Base-by-base conservation (phyloP, 64 coral and sea anemone species). In the Montipora capricornis region DNA sequence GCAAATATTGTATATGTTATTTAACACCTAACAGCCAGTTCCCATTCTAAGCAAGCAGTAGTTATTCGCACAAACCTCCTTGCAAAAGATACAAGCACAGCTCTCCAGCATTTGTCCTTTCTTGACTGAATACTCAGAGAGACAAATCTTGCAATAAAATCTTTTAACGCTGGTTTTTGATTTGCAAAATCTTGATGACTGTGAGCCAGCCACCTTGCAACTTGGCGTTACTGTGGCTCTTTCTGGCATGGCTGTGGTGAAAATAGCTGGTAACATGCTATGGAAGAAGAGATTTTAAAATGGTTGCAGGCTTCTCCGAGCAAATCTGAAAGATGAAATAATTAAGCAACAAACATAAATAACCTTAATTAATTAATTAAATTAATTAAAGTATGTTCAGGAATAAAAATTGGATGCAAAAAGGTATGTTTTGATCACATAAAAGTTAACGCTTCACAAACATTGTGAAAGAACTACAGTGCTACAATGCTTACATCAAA, bases 141-240 rank as follows among this genome's bases (percentile, higher is more conserved):
- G 76, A 75, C 96, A 97, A 17, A 97, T 97, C 67, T 94, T 97
- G 47, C 96, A 97, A 14, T 88, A 68, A 74, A 95, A 88, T 55
- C 53, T 88, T 76, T 93, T 88, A 12, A 64, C 4, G 10, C 46
- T 73, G 66, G 66, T 1, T 50, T 69, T 71, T 3, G 45, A 49
- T 59, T 46, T 50, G 46, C 82, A 86, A 86, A 73, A 49, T 29
- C 66, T 49, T 46, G 46, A 45, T 20, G 81, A 68, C 59, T 15
- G 4, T 49, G 64, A 73, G 47, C 64, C 68, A 22, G 64, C 20
- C 11, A 11, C 53, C 82, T 86, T 86, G 47, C 82, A 50, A 15
- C 17, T 73, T 19, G 17, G 82, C 49, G 47, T 71, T 49, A 50
- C 17, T 4, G 44, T 22, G 47, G 46, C 19, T 52, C 66, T 64